Base-by-base conservation (phyloP, 2,113 vertebrate genomes). In the Ophthalmotilapia sp. region DNA sequence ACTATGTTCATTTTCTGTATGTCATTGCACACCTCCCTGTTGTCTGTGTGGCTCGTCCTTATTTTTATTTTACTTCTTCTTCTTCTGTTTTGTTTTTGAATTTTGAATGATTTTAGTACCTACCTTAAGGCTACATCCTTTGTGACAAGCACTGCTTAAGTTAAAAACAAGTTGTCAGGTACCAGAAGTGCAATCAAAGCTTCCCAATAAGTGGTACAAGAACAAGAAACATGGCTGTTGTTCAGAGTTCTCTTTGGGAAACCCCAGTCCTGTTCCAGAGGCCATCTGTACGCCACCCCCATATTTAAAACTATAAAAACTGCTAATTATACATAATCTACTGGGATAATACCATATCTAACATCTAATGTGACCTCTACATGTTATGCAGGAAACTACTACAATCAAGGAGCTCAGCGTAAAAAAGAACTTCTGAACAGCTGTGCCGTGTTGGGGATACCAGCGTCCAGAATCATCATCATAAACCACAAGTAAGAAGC, bases 361-460 rank as follows among this genome's bases (percentile, higher is more conserved):
- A 38, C 29, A 38, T 38, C 77, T 80, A 21, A 91, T 60, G 26
- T 91, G 21, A 91, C 14, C 26, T 62, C 54, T 13, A 49, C 79
- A 85, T 89, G 14, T 80, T 84, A 42, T 58, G 33, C 85, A 99
- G 99, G 99, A 88, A 97, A 99, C 96, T 99, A 97, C 92, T 98
- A 98, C 96, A 97, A 95, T 90, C 97, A 98, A 96, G 99, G 98
- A 62, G 93, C 96, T 75, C 92, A 95, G 80, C 97, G 99, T 84
- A 98, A 97, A 95, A 96, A 97, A 86, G 99, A 99, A 92, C 97
- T 99, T 87, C 82, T 97, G 21, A 90, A 96, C 90, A 99, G 99
- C 79, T 99, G 98, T 95, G 93, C 88, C 15, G 95, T 97, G 60
- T 94, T 99, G 94, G 98, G 98, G 73, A 98, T 99, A 91, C 97